phyloP scores from a whole-genome alignment of 2,888 invertebrate genomes.

The Pristionchus japonicus region DNA sequence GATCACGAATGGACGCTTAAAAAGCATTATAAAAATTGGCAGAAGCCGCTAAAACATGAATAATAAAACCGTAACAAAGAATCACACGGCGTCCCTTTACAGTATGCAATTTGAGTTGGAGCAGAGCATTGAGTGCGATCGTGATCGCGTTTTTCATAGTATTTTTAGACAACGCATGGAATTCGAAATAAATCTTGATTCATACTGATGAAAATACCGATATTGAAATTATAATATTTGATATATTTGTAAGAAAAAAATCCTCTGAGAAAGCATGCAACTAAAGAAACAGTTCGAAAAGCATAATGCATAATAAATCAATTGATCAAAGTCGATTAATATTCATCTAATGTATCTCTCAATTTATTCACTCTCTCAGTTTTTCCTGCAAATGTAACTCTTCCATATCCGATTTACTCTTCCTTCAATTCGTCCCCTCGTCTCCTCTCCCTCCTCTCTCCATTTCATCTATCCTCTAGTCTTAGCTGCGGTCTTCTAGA shows the following conservation, averaged over 20 bases:
- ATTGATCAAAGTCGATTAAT: not conserved
- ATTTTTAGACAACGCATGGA: no score
- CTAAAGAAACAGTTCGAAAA: not conserved
- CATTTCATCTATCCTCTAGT: constrained; percentile 38
- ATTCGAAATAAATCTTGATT: no score
- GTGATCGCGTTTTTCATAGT: no score
- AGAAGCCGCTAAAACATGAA: not conserved
- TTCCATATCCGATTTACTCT: not conserved
- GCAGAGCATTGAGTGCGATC: not conserved
- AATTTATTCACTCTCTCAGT: not conserved
- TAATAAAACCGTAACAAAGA: not conserved
- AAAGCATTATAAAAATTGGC: not conserved
- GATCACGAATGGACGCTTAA: no score
- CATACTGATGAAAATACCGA: no score
- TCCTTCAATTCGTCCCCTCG: not conserved
- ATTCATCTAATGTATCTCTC: not conserved
- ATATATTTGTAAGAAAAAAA: no score
- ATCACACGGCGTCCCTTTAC: not conserved
- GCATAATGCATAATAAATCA: not conserved
- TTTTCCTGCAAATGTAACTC: not conserved
- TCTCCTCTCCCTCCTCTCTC: not conserved
- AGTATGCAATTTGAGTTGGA: not conserved
- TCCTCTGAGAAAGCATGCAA: not conserved
- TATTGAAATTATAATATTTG: not conserved
- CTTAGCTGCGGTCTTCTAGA: not conserved